Evolutionary conservation across 2,888 invertebrate genomes (phyloP).

Genomic region (Nephrotoma guestfalica): DNA sequence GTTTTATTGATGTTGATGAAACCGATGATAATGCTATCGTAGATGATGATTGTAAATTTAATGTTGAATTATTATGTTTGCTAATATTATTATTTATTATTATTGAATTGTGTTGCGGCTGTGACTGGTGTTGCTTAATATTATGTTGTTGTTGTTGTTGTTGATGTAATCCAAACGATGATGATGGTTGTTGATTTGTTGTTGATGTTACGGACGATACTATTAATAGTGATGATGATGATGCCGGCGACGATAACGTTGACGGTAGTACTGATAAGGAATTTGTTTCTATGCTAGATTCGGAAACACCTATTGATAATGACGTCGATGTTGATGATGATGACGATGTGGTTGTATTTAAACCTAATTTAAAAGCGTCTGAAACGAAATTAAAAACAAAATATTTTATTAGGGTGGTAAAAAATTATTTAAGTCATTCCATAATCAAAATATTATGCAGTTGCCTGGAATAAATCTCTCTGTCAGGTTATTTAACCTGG

Average conservation of each 20-base stretch:
- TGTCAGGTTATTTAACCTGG: no score
- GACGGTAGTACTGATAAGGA: not conserved
- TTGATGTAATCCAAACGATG: not conserved
- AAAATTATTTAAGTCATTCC: no score
- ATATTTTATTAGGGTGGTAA: not conserved
- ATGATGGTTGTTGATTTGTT: slow-evolving; percentile 6
- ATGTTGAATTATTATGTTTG: not conserved
- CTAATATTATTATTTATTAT: not conserved
- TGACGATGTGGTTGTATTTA: not conserved
- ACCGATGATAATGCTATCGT: not conserved
- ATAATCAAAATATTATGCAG: no score
- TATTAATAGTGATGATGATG: slow-evolving; percentile 16
- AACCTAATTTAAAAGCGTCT: not conserved
- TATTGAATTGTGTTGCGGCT: not conserved
- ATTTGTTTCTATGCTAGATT: not conserved
- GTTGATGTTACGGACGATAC: not conserved
- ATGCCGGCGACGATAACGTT: not conserved
- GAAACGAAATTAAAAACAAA: not conserved
- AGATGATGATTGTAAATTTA: not conserved
- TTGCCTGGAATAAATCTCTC: no score
- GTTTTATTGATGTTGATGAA: not conserved
- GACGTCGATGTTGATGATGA: not conserved
- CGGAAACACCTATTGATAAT: not conserved
- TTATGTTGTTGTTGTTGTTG: not conserved
- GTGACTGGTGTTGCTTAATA: slow-evolving; percentile 8